phyloP scores from a whole-genome alignment of 2,888 invertebrate species.

The Ellobium chinense region DNA sequence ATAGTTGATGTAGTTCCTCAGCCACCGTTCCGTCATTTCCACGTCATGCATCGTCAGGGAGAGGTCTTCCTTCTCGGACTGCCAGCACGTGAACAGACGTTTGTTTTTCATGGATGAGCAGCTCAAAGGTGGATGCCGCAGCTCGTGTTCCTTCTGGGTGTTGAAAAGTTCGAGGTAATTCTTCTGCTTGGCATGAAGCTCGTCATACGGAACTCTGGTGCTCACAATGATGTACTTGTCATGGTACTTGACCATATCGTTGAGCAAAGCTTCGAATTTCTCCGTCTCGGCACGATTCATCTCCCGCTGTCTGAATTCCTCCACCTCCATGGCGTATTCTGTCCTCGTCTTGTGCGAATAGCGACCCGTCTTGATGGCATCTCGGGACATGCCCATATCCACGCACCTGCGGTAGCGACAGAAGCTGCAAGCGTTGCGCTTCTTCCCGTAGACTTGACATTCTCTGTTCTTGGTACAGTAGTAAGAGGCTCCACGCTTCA shows the following conservation, averaged over 20 bases:
- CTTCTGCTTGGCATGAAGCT: conserved; percentile 1
- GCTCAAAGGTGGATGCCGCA: background rate
- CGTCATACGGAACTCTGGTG: conserved; percentile 9
- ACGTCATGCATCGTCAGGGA: conserved; percentile 33
- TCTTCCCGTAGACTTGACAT: conserved; percentile 64
- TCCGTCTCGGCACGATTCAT: conserved; percentile 6
- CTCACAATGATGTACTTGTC: conserved; percentile 23
- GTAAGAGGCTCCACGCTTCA: conserved; percentile 66
- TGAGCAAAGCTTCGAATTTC: conserved; percentile 14
- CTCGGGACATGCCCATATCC: conserved; percentile 74
- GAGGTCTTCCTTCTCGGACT: conserved; percentile 1
- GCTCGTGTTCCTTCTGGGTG: conserved; percentile 4
- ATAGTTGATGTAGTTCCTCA: conserved; percentile 38
- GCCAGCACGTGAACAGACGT: background rate
- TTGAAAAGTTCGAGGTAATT: background rate
- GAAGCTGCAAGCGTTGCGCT: conserved; percentile 68
- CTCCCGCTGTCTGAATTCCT: conserved; percentile 52
- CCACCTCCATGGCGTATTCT: conserved; percentile 73
- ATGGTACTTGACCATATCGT: conserved; percentile 24
- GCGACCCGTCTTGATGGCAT: conserved; percentile 76
- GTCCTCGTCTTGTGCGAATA: conserved; percentile 75
- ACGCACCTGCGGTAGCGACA: conserved; percentile 74
- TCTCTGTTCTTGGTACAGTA: conserved; percentile 60
- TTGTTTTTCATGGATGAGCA: background rate
- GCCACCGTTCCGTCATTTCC: conserved; percentile 37